phyloP scores from a whole-genome alignment of 2,888 invertebrate genomes.

The Phyllotreta cruciferae region DNA sequence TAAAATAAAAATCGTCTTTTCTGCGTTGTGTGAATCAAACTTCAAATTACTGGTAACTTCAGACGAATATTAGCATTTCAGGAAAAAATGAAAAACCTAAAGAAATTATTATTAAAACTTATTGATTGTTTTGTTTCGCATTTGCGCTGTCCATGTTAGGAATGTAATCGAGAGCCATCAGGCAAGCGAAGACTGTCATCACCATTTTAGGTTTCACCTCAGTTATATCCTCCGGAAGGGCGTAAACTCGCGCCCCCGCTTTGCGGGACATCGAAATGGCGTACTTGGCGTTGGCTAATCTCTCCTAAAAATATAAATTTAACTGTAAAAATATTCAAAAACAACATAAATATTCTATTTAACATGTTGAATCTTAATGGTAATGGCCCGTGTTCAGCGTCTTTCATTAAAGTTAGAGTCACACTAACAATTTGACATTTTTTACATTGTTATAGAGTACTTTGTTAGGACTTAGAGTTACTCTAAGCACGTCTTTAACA shows the following conservation, averaged over 20 bases:
- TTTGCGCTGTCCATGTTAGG: conserved; percentile 77
- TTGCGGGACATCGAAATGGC: conserved; percentile 98
- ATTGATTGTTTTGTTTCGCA: conserved; percentile 16
- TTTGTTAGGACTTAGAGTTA: too few relatives aligned
- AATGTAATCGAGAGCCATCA: conserved; percentile 97
- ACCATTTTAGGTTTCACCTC: conserved; percentile 99
- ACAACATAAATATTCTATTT: neutral
- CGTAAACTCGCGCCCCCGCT: conserved; percentile 97
- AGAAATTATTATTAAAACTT: neutral
- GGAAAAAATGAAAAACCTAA: too few relatives aligned
- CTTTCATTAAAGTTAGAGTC: too few relatives aligned
- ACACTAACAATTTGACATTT: too few relatives aligned
- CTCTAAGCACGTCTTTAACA: too few relatives aligned
- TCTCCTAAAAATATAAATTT: conserved; percentile 72
- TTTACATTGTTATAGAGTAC: too few relatives aligned
- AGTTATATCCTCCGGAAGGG: conserved; percentile 97
- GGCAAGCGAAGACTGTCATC: conserved; percentile 99
- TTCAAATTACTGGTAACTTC: too few relatives aligned
- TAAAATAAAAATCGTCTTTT: too few relatives aligned
- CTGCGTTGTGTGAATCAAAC: too few relatives aligned
- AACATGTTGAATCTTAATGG: too few relatives aligned
- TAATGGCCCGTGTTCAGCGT: too few relatives aligned
- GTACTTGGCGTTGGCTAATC: conserved; percentile 97
- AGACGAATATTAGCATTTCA: too few relatives aligned
- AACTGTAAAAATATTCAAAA: neutral